Percentiles rank a stretch among this genome's conserved stretches.
These are phyloP conservation scores for Sphyrna mokarran DNA, from an alignment of 2,113 vertebrate species.

Conservation along the genomic window DNA sequence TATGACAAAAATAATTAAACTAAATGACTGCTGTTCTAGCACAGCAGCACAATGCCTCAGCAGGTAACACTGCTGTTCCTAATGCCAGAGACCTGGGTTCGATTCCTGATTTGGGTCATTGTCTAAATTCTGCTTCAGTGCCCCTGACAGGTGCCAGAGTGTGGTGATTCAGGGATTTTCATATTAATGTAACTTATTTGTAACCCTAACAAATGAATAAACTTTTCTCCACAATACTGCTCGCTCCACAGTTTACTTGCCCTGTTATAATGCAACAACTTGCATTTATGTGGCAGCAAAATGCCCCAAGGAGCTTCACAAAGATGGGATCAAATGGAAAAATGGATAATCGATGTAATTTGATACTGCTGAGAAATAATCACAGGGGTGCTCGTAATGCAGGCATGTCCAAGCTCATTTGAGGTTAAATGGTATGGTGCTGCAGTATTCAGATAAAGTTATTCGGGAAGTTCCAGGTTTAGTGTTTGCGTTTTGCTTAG, in stretches of 20 bases:
- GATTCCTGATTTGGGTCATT: too few species aligned
- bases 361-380: background rate
- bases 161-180: too few species aligned
- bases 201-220: too few species aligned
- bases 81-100: too few species aligned
- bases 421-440: background rate
- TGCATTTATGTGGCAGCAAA: background rate
- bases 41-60: too few species aligned
- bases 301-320: background rate
- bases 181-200: too few species aligned
- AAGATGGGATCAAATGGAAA: background rate
- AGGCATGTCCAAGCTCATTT: too few species aligned
- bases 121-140: too few species aligned
- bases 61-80: too few species aligned
- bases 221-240: background rate
- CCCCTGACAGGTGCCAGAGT: too few species aligned
- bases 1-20: too few species aligned
- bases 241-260: background rate
- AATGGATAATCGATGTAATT: background rate
- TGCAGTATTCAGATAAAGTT: background rate
- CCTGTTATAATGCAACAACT: background rate
- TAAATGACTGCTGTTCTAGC: too few species aligned
- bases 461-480: background rate
- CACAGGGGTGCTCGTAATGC: background rate
- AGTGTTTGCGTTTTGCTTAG: background rate